These are phyloP conservation scores for Eulacestoma nigropectus DNA, from an alignment of 2,113 vertebrate genomes.

Conservation along the genomic window DNA sequence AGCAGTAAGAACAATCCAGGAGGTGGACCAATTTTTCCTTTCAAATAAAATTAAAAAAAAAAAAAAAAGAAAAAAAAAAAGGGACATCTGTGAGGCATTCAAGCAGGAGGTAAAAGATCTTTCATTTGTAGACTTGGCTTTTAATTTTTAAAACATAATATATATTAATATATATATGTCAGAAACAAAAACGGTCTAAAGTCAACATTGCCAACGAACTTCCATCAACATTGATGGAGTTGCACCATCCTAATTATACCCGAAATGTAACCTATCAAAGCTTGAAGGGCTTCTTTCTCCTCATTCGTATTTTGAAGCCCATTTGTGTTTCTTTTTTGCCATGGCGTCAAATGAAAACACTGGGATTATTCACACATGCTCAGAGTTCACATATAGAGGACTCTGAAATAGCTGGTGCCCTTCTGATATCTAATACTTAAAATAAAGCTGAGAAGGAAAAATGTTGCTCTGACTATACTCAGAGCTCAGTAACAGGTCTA, in stretches of 20 bases:
- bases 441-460: background rate
- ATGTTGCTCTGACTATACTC: background rate
- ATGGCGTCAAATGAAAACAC: background rate
- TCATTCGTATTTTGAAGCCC: background rate
- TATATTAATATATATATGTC: background rate
- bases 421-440: background rate
- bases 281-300: background rate
- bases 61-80: background rate
- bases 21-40: slow-evolving; percentile 89
- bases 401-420: background rate
- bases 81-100: background rate
- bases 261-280: background rate
- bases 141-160: background rate
- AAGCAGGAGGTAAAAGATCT: background rate
- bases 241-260: background rate
- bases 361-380: background rate
- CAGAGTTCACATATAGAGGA: background rate
- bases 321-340: background rate
- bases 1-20: slow-evolving; percentile 83
- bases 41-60: background rate
- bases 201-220: background rate
- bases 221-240: background rate
- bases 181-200: background rate
- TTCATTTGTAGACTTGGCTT: accelerated
- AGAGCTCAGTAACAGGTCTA: background rate